A percentile compares a stretch with the other conserved stretches of the same genome.
These are phyloP conservation scores for Psettodes erumei DNA, from an alignment of 2,113 vertebrate species.

Conservation along the genomic window DNA sequence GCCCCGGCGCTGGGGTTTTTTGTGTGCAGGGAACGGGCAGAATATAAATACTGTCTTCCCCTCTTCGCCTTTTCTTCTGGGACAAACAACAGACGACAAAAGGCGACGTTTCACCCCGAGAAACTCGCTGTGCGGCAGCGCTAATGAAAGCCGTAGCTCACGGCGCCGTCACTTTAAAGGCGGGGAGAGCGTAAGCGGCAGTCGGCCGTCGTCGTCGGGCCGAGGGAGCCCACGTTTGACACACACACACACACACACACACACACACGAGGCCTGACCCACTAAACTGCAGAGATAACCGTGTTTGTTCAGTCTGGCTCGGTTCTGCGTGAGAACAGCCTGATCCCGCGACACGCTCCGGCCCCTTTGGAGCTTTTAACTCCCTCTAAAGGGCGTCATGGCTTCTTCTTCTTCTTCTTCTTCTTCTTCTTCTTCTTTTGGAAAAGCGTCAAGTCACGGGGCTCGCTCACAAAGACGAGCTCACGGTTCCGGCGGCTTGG, in stretches of 20 bases:
- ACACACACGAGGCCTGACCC: no score
- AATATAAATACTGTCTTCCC: slow-evolving; percentile 70
- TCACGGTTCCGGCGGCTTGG: slow-evolving; percentile 20
- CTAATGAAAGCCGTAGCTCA: slow-evolving; percentile 41
- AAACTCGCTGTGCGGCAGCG: slow-evolving; percentile 26
- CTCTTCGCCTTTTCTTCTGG: slow-evolving; percentile 44
- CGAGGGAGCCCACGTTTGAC: no score
- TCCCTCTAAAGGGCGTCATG: slow-evolving; percentile 38
- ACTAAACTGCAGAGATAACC: slow-evolving; percentile 34
- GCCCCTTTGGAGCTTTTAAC: slow-evolving; percentile 38
- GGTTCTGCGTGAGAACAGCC: slow-evolving; percentile 12
- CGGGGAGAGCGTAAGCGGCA: no score
- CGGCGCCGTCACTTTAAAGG: neutral
- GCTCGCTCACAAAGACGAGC: slow-evolving; percentile 15
- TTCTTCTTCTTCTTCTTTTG: no score
- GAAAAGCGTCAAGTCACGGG: slow-evolving; percentile 50
- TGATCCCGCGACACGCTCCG: slow-evolving; percentile 1
- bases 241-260: no score
- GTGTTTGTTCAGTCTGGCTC: neutral
- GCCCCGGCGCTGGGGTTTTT: slow-evolving; percentile 34
- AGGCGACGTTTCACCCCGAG: neutral
- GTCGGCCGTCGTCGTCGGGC: no score
- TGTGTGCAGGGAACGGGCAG: slow-evolving; percentile 8
- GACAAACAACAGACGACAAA: slow-evolving; percentile 45
- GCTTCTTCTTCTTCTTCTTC: no score